Percentiles rank a stretch among this genome's conserved stretches.
Evolutionary conservation across 2,797 vertebrate species (phyloP).

Genomic region (Pampus argenteus): DNA sequence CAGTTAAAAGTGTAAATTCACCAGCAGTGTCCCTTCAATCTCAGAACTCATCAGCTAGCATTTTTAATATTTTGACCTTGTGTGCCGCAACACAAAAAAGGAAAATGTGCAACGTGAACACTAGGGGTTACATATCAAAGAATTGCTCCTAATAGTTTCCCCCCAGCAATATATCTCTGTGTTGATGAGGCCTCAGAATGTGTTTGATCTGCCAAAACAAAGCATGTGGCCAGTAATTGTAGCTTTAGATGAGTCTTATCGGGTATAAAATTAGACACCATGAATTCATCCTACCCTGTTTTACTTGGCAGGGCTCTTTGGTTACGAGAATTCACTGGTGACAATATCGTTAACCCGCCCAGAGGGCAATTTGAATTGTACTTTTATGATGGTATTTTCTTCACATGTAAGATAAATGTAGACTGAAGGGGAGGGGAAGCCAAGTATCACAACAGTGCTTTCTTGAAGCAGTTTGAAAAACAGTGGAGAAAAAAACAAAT

Average conservation of each 20-base stretch:
- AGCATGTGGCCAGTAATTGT: background rate
- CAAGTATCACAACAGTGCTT: background rate
- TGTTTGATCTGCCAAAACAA: conserved; percentile 3
- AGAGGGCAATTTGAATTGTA: no score
- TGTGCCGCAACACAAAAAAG: no score
- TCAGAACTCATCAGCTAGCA: no score
- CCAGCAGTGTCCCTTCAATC: no score
- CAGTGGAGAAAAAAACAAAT: background rate
- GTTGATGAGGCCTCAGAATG: background rate
- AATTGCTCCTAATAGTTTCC: background rate
- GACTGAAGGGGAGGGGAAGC: no score
- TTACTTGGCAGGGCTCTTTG: conserved; percentile 13
- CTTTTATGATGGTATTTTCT: background rate
- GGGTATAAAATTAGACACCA: background rate
- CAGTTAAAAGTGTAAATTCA: background rate
- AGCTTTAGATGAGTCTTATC: background rate
- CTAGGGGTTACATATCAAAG: background rate
- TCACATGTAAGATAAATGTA: background rate
- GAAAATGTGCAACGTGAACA: no score
- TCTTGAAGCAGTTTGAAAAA: background rate
- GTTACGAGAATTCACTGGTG: background rate
- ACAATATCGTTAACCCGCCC: background rate
- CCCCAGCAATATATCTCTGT: background rate
- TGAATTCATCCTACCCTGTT: background rate
- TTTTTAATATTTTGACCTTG: background rate